Base-by-base conservation (phyloP, 1,140 invertebrate species). In the Ceratosolen fusciceps region DNA sequence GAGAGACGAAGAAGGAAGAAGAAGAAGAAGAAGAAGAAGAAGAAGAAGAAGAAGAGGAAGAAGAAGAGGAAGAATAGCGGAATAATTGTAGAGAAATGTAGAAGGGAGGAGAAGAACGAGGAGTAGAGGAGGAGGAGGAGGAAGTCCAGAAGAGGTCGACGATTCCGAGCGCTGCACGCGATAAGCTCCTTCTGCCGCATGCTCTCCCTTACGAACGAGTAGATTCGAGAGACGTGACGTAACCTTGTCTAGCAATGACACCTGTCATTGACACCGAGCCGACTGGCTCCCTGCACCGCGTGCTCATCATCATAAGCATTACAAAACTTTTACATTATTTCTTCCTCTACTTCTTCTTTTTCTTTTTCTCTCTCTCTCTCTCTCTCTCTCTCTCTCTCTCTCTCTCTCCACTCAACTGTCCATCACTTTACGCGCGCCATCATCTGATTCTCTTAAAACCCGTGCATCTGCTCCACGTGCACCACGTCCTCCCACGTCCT, bases 231-330 rank as follows among this genome's bases (percentile, higher is more conserved):
- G 12, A 52, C 43, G 47, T 79, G 58, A 79, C 47, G 77, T 79
- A 79, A 79, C 47, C 29, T 73, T 67, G 62, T 29, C 43, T 47
- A 70, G 67, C 24, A 79, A 74, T 73, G 77, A 43, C 56, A 26
- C n/a, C 19, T 26, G 24, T 29, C 54, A 24, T n/a, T 70, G 29
- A 12, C n/a, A n/a, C n/a, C n/a, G n/a, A n/a, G n/a, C n/a, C n/a
- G n/a, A n/a, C n/a, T n/a, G n/a, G n/a, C n/a, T n/a, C n/a, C n/a
- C n/a, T n/a, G n/a, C n/a, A n/a, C n/a, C n/a, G n/a, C n/a, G n/a
- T n/a, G n/a, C n/a, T n/a, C n/a, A n/a, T n/a, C n/a, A n/a, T n/a
- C n/a, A n/a, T n/a, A n/a, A n/a, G n/a, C n/a, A n/a, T n/a, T n/a
- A n/a, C n/a, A n/a, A n/a, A n/a, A n/a, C n/a, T n/a, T n/a, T n/a